phyloP scores from a whole-genome alignment of 1,140 invertebrate genomes.

The Drosophila baimaii region DNA sequence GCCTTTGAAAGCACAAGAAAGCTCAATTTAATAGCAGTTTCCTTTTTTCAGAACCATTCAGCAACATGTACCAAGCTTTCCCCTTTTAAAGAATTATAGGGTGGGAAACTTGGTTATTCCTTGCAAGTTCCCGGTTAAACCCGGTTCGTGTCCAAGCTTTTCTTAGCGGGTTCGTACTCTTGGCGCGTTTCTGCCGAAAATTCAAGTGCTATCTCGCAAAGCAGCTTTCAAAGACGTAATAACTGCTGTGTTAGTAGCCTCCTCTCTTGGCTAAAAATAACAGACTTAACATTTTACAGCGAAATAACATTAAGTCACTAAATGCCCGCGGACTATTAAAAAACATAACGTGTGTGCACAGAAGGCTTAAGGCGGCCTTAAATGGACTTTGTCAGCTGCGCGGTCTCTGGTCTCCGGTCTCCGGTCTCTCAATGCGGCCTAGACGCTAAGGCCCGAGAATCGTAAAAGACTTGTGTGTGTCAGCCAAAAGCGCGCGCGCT shows the following conservation, averaged over 20 bases:
- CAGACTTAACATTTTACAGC: slow-evolving; percentile 52
- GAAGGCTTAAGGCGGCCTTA: slow-evolving; percentile 59
- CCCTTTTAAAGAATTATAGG: too few species aligned
- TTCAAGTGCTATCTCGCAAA: slow-evolving; percentile 3
- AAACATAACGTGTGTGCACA: slow-evolving; percentile 55
- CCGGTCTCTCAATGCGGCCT: slow-evolving; percentile 49
- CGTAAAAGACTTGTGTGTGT: slow-evolving; percentile 80
- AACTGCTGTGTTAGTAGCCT: slow-evolving; percentile 11
- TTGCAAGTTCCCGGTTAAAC: too few species aligned
- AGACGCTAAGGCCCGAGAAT: slow-evolving; percentile 63
- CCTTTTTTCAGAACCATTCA: too few species aligned
- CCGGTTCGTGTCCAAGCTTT: too few species aligned
- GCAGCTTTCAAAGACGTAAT: not conserved
- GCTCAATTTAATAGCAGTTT: too few species aligned
- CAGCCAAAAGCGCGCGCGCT: slow-evolving; percentile 40
- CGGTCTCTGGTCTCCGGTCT: too few species aligned
- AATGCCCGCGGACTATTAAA: slow-evolving; percentile 50
- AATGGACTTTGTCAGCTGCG: slow-evolving; percentile 64
- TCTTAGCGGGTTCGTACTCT: too few species aligned
- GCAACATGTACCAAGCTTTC: too few species aligned
- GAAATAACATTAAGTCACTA: slow-evolving; percentile 57
- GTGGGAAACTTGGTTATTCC: too few species aligned
- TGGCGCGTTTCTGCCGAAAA: not conserved
- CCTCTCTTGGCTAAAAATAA: slow-evolving; percentile 9
- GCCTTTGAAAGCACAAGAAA: too few species aligned